Conservation (phyloP, 2,888 invertebrate genomes). For the Sylvicola cinctus region DNA sequence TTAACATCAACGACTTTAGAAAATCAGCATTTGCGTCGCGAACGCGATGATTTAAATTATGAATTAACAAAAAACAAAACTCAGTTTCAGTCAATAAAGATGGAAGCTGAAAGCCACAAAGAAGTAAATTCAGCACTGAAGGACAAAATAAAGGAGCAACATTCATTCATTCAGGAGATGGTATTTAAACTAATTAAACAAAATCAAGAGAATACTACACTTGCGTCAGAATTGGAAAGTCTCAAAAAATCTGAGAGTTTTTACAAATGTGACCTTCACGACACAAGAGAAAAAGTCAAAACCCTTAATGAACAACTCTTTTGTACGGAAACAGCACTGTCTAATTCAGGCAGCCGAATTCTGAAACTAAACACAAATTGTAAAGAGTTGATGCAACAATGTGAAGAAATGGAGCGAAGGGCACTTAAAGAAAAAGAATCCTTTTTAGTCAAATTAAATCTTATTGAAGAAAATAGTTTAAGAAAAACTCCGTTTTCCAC, state of each 20-base stretch:
- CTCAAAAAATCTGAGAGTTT: not conserved
- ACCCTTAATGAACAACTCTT: not conserved
- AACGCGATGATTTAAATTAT: no score
- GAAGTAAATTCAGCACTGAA: not conserved
- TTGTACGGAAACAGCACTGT: not conserved
- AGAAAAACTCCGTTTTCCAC: no score
- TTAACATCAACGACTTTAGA: no score
- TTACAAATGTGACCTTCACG: not conserved
- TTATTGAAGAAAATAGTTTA: no score
- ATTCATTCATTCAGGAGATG: not conserved
- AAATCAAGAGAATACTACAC: not conserved
- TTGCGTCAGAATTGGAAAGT: not conserved
- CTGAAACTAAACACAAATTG: not conserved
- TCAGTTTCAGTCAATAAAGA: not conserved
- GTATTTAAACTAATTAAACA: not conserved
- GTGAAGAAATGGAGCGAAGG: not conserved
- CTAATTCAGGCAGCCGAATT: not conserved
- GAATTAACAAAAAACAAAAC: no score
- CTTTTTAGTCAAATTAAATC: not conserved
- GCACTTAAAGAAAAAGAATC: not conserved
- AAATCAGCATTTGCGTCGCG: no score
- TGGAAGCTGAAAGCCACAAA: not conserved
- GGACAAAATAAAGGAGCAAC: not conserved
- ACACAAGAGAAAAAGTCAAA: not conserved
- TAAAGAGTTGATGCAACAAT: not conserved